Percentiles rank a stretch among this genome's conserved stretches.
These are phyloP conservation scores for Eueides isabella DNA, from an alignment of 1,140 invertebrate species.

Conservation along the genomic window DNA sequence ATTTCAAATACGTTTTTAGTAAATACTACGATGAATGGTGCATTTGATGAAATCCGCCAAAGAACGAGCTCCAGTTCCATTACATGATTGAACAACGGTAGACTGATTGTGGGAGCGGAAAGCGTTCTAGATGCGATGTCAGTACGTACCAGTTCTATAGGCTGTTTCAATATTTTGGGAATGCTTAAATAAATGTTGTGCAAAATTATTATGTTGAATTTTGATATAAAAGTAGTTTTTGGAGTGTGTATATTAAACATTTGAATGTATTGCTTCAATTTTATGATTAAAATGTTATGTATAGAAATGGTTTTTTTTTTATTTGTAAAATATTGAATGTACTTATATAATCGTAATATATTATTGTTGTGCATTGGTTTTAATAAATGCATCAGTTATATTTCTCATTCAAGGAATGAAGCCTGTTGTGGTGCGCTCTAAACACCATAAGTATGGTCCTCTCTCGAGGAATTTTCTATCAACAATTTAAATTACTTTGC, in stretches of 20 bases:
- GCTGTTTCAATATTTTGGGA: slow-evolving; percentile 11
- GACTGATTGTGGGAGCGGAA: slow-evolving; percentile 42
- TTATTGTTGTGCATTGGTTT: too few relatives aligned
- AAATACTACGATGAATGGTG: slow-evolving; percentile 42
- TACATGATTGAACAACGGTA: slow-evolving; percentile 61
- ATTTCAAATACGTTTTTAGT: slow-evolving; percentile 52
- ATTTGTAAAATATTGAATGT: too few relatives aligned
- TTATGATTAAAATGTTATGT: neutral
- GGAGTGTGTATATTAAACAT: neutral
- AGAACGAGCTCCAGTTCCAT: slow-evolving; percentile 53
- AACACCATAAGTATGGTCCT: too few relatives aligned
- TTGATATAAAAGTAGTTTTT: slow-evolving; percentile 6
- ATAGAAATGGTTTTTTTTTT: too few relatives aligned
- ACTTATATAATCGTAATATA: too few relatives aligned
- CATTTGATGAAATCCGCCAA: slow-evolving; percentile 53
- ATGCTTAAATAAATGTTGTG: slow-evolving; percentile 8
- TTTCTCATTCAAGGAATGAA: too few relatives aligned
- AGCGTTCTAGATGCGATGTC: slow-evolving; percentile 24
- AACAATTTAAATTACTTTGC: too few relatives aligned
- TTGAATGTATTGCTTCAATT: neutral
- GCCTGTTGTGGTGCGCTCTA: too few relatives aligned
- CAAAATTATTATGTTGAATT: neutral
- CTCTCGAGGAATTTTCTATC: too few relatives aligned
- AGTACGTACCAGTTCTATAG: neutral
- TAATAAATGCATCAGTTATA: too few relatives aligned